Base-by-base conservation (phyloP, 2,888 invertebrate species). In the Thyatira batis region DNA sequence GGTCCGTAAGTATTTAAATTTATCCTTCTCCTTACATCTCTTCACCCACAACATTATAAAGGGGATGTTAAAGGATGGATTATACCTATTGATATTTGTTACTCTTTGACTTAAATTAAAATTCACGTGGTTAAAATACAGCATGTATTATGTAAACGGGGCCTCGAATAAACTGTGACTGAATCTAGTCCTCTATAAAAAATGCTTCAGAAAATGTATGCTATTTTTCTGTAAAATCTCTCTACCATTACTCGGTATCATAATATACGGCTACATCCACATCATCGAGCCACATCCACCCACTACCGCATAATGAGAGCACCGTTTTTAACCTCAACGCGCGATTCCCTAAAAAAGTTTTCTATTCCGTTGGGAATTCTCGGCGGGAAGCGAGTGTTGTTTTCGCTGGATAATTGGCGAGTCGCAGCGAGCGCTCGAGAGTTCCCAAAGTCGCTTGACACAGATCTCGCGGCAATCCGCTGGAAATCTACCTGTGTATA, bases 391-490 rank as follows among this genome's bases (percentile, higher is more conserved):
- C 54, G 52, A 50, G 63, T 62, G 69, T 71, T 73, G 74, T 73
- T 68, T 76, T 69, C 67, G 65, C 65, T 61, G 54, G 68, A 73
- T 78, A 80, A 81, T 80, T 81, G 77, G 78, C 72, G 75, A 57
- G 62, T 52, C 54, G 45, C 54, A 61, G 61, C 61, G 64, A 65
- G 63, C 58, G 56, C 65, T 69, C 63, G 65, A 71, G 71, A 45
- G 68, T 55, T 66, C 67, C 66, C 68, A 63, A 74, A 75, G 71
- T 75, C 74, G 72, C 78, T 78, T 80, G 82, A 82, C 82, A 79
- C 76, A 79, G 77, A 82, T 82, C 71, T 57, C 58, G 53, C 63
- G 62, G 67, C 65, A 69, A 61, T 55, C 54, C 53, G 54, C 57
- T 60, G 57, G 54, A 55, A 63, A 62, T 64, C 64, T 66, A 56